Percentiles rank a stretch among this genome's conserved stretches.
phyloP scores from a whole-genome alignment of 2,888 invertebrate species.

The Microchrysa polita region DNA sequence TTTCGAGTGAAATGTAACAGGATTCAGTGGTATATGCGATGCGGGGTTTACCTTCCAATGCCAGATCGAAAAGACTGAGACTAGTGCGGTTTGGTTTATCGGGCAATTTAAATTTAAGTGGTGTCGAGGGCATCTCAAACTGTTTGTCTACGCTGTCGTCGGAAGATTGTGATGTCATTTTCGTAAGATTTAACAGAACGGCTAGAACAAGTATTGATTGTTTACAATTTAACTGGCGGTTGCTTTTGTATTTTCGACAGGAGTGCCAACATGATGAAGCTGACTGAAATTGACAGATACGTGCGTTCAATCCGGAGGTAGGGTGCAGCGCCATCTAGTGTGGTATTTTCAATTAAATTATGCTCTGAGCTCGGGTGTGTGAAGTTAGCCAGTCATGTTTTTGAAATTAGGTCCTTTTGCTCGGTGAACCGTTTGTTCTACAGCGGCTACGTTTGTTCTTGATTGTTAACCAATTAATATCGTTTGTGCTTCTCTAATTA shows the following conservation, averaged over 20 bases:
- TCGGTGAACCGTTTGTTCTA: too few species aligned
- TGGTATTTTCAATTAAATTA: too few species aligned
- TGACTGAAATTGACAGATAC: too few species aligned
- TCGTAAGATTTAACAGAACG: not conserved
- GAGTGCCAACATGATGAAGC: not conserved
- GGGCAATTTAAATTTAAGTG: not conserved
- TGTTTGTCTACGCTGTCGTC: not conserved
- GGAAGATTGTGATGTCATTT: not conserved
- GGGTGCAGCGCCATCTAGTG: too few species aligned
- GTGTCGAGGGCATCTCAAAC: slow-evolving; percentile 12
- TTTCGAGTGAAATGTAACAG: not conserved
- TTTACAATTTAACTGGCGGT: not conserved
- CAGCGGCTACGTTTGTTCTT: too few species aligned
- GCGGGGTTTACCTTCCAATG: slow-evolving; percentile 21
- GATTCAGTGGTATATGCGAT: too few species aligned
- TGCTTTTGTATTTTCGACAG: not conserved
- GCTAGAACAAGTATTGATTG: not conserved
- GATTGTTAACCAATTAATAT: too few species aligned
- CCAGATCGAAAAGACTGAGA: slow-evolving; percentile 36
- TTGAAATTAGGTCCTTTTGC: too few species aligned
- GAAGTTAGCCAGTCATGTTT: too few species aligned
- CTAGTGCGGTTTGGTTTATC: slow-evolving; percentile 5
- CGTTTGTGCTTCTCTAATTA: too few species aligned
- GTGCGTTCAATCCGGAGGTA: too few species aligned
- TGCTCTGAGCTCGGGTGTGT: too few species aligned